Evolutionary conservation across 2,888 invertebrate genomes (phyloP), one percentile per base, ranked within the genome.

Genomic region (Leptinotarsa rubiginosa): DNA sequence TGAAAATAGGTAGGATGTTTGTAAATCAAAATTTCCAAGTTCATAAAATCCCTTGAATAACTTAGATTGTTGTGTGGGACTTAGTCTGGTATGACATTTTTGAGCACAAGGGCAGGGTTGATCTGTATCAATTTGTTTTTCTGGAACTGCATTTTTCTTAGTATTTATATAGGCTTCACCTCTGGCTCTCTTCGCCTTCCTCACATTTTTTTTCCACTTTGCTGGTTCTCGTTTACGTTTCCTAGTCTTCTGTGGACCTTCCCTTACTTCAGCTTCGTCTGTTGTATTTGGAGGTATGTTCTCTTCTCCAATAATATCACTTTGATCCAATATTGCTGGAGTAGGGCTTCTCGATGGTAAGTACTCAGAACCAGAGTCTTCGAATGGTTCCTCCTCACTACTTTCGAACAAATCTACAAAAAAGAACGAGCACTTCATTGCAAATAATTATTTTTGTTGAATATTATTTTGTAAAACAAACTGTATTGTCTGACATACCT

Each of bases 1-100:
- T 25, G 59, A 20, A 62, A 71, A 74, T 68, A 76, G 31, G 52
- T 76, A 69, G n/a, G 72, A 59, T n/a, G 76, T 74, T 74, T 74
- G 72, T 47, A 74, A 66, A 66, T 69, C 66, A 65, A 52, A 49
- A n/a, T 52, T 73, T 49, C 64, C 69, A 50, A 76, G 62, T 15
- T 62, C 47, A 74, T 74, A 74, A 49, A 76, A 71, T 50, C 59
- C 54, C 22, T 59, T 54, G 69, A 65, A 69, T 31, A 70, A 47
- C 4, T 12, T 49, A 69, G 52, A 65, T 69, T 76, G 76, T 64
- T 72, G 71, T 69, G 65, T 47, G 18, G 50, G 13, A 54, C 62
- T 68, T 69, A 74, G 69, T 65, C 69, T 69, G n/a, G 50, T 64
- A 47, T 73, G 56, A 31, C 74, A 76, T 22, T 67, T 49, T 49